Evolutionary conservation across 2,888 invertebrate genomes (phyloP), one percentile per base, ranked within the genome.

Genomic region (Thelaira solivaga): DNA sequence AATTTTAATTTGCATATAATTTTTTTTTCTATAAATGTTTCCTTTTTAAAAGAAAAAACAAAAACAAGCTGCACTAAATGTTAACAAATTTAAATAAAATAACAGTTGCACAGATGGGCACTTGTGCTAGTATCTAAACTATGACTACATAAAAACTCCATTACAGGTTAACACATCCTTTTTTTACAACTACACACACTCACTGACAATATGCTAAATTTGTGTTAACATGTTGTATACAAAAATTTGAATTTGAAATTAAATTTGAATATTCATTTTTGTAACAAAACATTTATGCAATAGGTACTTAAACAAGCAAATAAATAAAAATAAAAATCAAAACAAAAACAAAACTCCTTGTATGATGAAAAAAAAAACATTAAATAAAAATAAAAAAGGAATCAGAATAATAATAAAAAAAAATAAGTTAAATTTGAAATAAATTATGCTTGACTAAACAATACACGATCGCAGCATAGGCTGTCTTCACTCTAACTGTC

Each of bases 1-100:
- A 45, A 61, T 68, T 68, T 75, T 55, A 75, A 75, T 75, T 62
- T 75, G 34, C 65, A 73, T 73, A 64, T 20, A 47, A 45, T 39
- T 53, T 41, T 20, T 55, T 36, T 11, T 31, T 26, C 26, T 26
- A 5, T 26, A 26, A 5, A 64, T 45, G 16, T 61, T 71, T 13
- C 34, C 20, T 31, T 34, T 22, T 45, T 51, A 1, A 6, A 29
- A 36, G 26, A 10, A 39, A 36, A 62, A 75, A 68, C 29, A 55
- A 55, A 59, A 57, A 49, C 59, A 41, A 29, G 55, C 22, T 74
- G 43, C 68, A 62, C 68, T 75, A 68, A 36, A 68, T 68, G 53
- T 68, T 68, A 36, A 45, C 36, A 36, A 36, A 75, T 55, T 16
- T 61, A 16, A n/a, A n/a, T 16, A 55, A 47, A 45, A 68, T 31